phyloP scores from a whole-genome alignment of 2,888 invertebrate genomes.

The Folsomia manolachei region DNA sequence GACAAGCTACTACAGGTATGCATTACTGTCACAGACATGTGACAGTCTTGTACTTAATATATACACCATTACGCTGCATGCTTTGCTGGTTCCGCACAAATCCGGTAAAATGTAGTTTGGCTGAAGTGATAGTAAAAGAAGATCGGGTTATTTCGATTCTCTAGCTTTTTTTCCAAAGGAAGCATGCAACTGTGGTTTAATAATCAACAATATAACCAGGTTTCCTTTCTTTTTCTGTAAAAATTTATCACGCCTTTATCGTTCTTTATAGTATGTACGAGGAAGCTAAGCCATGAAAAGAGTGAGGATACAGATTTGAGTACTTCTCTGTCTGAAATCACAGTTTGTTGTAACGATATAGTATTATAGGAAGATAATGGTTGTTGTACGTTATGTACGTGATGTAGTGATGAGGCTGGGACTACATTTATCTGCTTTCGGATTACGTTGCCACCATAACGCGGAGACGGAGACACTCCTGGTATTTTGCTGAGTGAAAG shows the following conservation, averaged over 20 bases:
- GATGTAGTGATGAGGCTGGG: background rate
- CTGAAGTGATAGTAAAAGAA: no score
- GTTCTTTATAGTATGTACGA: constrained; percentile 24
- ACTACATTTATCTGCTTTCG: background rate
- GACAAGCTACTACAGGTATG: no score
- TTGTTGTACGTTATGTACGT: no score
- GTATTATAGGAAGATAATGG: no score
- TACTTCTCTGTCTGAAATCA: background rate
- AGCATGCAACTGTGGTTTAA: no score
- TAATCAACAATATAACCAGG: background rate
- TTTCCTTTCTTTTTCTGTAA: background rate
- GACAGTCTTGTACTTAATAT: no score
- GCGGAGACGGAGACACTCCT: background rate
- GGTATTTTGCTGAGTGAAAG: no score
- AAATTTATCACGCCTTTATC: constrained; percentile 31
- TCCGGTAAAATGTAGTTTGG: no score
- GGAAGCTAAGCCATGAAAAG: background rate
- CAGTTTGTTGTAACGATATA: background rate
- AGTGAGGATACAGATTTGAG: background rate
- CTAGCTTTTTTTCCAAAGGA: no score
- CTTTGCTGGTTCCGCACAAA: background rate
- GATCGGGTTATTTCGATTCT: no score
- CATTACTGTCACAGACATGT: no score
- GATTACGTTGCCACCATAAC: background rate
- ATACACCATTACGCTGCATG: no score